Percentiles rank a stretch among this genome's conserved stretches.
These are phyloP conservation scores for Periphyllus acericola DNA, from an alignment of 2,888 invertebrate genomes.

Conservation along the genomic window DNA sequence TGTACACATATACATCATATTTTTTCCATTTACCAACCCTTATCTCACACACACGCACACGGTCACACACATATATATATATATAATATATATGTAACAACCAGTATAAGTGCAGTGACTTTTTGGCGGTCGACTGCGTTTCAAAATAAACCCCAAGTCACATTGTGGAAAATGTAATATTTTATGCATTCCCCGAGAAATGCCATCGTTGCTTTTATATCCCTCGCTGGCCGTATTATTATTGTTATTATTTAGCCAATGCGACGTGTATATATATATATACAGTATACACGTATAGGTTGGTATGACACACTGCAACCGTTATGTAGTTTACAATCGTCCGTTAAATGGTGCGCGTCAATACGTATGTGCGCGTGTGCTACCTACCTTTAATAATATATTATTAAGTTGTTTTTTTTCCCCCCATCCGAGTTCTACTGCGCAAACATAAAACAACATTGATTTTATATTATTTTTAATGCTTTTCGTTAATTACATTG, in stretches of 20 bases:
- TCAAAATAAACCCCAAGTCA: background rate
- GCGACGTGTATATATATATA: too few relatives aligned
- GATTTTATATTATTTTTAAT: background rate
- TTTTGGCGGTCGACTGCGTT: slow-evolving; percentile 27
- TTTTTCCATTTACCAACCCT: slow-evolving; percentile 16
- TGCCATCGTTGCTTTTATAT: background rate
- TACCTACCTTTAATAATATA: too few relatives aligned
- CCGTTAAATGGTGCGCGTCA: background rate
- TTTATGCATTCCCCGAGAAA: background rate
- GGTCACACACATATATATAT: background rate
- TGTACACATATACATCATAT: background rate
- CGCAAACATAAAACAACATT: background rate
- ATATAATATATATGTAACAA: too few relatives aligned
- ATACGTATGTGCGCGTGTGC: background rate
- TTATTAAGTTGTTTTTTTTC: too few relatives aligned
- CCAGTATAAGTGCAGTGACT: slow-evolving; percentile 8
- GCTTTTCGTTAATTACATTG: background rate
- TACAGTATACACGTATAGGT: background rate
- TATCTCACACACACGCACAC: background rate
- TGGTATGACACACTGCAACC: background rate
- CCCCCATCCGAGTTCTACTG: too few relatives aligned
- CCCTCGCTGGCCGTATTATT: background rate
- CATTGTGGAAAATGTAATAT: background rate
- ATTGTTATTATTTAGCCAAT: background rate
- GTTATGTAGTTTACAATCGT: background rate